A percentile compares a stretch with the other conserved stretches of the same genome.
Evolutionary conservation across 2,797 vertebrate genomes (phyloP).

Genomic region (Gobio occitaniae): DNA sequence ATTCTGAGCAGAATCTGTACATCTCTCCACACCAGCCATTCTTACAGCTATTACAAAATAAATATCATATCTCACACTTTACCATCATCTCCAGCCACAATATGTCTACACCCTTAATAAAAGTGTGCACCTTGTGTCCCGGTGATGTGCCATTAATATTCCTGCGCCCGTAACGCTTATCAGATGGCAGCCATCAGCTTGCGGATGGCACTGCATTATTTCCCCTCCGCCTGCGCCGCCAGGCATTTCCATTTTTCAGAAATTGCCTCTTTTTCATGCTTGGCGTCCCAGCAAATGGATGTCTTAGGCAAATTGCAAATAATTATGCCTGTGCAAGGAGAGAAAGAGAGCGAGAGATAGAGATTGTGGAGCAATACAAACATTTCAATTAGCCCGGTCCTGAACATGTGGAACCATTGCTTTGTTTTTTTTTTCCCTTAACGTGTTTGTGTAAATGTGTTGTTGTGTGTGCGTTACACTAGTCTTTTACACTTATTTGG

Average conservation of each 20-base stretch:
- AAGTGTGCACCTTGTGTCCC: conserved; percentile 79
- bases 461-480: conserved; percentile 33
- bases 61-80: conserved; percentile 57
- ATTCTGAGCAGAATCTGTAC: conserved; percentile 4
- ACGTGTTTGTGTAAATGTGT: neutral
- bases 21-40: conserved; percentile 9
- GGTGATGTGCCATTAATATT: conserved; percentile 87
- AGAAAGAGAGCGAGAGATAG: conserved; percentile 68
- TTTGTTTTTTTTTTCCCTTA: conserved; percentile 3
- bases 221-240: conserved; percentile 89
- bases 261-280: conserved; percentile 99
- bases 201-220: conserved; percentile 92
- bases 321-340: conserved; percentile 94
- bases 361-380: conserved; percentile 91
- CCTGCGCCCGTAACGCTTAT: conserved; percentile 87
- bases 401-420: conserved; percentile 78
- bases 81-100: conserved; percentile 75
- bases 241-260: conserved; percentile 93
- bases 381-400: conserved; percentile 95
- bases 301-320: conserved; percentile 99
- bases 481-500: conserved; percentile 19
- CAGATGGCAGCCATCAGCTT: conserved; percentile 88
- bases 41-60: conserved; percentile 32
- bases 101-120: conserved; percentile 86
- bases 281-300: conserved; percentile 99